Evolutionary conservation across 2,113 vertebrate genomes (phyloP), one percentile per base, ranked within the genome.

Genomic region (Pygoscelis antarcticus): DNA sequence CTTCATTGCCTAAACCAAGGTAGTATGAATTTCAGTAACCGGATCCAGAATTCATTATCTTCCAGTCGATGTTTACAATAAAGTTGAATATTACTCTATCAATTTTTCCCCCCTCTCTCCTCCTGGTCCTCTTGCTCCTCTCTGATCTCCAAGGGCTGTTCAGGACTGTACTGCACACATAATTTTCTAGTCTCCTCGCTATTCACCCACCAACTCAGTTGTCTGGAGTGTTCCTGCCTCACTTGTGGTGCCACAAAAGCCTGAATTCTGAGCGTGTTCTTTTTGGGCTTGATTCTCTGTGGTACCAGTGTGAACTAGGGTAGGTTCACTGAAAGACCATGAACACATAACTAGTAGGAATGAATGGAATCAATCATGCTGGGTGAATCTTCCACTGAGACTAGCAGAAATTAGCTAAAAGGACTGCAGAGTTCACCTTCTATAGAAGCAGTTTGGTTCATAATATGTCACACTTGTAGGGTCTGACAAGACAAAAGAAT

Each of bases 41-140:
- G 21, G 91, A 77, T 90, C 75, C 83, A 94, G 97, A 97, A 98
- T 98, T 97, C 95, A 96, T 98, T 97, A 97, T 95, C 94, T 97
- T 96, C 84, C 76, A 94, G 83, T 77, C 20, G 20, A 94, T 96
- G 92, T 96, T 96, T 97, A 90, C 93, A 96, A 87, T 97, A 92
- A 97, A 84, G 51, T 66, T 94, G 95, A 96, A 92, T 98, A 96
- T 97, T 97, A 97, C 93, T 96, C 92, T 90, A 78, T 94, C 83
- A 87, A 89, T 85, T 97, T 82, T 36, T 36, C 69, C 62, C 89
- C 90, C 69, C 60, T 96, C 76, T 58, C 52, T 91, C 74, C 71
- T 86, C 47, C 86, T 74, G 57, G 60, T 95, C 78, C 29, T 84
- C 65, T 65, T 83, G 32, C 49, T 93, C 89, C 74, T 93, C 62